Evolutionary conservation across 2,888 invertebrate genomes (phyloP).

Genomic region (Odontomyia ornata): DNA sequence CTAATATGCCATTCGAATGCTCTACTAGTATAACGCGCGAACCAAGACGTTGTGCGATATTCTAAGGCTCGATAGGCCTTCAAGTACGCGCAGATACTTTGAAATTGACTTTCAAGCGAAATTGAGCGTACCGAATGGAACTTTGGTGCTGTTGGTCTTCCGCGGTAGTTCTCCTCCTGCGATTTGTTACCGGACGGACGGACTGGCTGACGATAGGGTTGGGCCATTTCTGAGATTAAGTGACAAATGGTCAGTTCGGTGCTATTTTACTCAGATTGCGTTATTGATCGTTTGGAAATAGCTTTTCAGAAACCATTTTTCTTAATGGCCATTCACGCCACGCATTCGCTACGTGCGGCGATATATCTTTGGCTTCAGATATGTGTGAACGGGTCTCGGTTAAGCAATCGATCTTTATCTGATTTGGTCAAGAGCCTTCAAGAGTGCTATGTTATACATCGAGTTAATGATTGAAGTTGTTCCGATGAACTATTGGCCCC

Average conservation of each 20-base stretch:
- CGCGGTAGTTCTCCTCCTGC: not conserved
- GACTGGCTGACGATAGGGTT: not conserved
- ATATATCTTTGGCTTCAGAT: not conserved
- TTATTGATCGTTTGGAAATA: conserved; percentile 20
- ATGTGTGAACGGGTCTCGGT: not conserved
- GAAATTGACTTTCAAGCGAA: not conserved
- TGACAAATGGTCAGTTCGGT: conserved; percentile 25
- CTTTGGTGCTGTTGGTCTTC: not conserved
- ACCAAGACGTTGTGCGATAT: not conserved
- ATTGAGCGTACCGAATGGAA: not conserved
- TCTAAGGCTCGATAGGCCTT: not conserved
- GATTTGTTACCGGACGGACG: not conserved
- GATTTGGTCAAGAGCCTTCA: not conserved
- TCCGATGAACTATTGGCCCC: conserved; percentile 14
- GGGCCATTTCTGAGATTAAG: conserved; percentile 16
- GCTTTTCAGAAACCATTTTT: not conserved
- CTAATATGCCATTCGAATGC: not conserved
- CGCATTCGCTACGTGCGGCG: not conserved
- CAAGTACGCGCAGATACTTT: not conserved
- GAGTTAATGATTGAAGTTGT: not conserved
- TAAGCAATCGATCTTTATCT: not conserved
- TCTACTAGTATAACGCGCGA: too few species aligned
- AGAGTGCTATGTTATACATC: not conserved
- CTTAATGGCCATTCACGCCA: not conserved
- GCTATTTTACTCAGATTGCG: conserved; percentile 14